A percentile compares a stretch with the other conserved stretches of the same genome.
Conservation (phyloP, 2,797 vertebrate species). For the Philypnodon macrostomus region DNA sequence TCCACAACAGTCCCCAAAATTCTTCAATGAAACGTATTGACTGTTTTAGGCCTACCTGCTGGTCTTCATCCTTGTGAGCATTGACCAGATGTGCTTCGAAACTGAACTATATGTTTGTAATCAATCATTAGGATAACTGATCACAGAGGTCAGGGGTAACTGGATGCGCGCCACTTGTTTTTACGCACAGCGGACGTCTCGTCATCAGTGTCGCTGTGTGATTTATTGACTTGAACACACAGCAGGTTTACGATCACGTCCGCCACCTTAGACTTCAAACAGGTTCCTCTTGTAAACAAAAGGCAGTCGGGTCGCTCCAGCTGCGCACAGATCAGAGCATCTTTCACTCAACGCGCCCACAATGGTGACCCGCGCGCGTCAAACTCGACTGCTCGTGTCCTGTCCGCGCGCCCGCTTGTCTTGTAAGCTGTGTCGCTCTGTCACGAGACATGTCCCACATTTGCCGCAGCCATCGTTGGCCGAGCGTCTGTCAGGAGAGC, state of each 20-base stretch:
- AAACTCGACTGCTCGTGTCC: conserved; percentile 74
- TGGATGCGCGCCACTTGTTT: neutral
- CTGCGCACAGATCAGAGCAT: conserved; percentile 62
- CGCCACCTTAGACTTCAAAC: conserved; percentile 27
- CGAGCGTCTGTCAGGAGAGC: conserved; percentile 76
- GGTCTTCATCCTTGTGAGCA: too few relatives aligned
- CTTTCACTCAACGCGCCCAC: conserved; percentile 56
- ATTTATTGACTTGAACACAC: conserved; percentile 21
- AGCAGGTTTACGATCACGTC: conserved; percentile 19
- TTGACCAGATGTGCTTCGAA: neutral
- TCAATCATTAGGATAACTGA: neutral
- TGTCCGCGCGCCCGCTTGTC: conserved; percentile 66
- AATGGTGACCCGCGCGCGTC: conserved; percentile 64
- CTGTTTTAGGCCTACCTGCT: neutral
- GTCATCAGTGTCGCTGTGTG: neutral
- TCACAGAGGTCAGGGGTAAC: conserved; percentile 1
- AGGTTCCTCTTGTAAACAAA: conserved; percentile 38
- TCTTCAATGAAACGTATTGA: too few relatives aligned
- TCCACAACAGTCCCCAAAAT: too few relatives aligned
- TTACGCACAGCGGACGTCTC: conserved; percentile 2
- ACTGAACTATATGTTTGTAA: too few relatives aligned
- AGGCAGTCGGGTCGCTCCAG: conserved; percentile 41
- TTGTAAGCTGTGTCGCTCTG: conserved; percentile 70
- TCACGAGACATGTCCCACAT: conserved; percentile 79
- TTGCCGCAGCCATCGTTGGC: conserved; percentile 68